These are phyloP conservation scores for Yoshiicerus persimilis DNA, from an alignment of 1,140 invertebrate genomes.

Conservation along the genomic window DNA sequence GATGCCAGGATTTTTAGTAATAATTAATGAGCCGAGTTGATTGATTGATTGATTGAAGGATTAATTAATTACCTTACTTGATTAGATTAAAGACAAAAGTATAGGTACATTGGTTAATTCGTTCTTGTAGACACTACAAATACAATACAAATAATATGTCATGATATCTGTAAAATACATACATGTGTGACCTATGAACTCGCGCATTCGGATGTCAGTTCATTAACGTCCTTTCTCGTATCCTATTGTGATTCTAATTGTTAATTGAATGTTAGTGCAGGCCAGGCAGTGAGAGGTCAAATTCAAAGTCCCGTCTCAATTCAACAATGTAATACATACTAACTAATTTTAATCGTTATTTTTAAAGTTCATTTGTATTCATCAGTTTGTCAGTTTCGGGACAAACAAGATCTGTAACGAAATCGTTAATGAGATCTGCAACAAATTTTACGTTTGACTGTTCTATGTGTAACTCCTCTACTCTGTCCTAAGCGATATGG, in stretches of 20 bases:
- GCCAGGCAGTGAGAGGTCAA: too few species aligned
- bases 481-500: background rate
- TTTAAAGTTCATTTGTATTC: background rate
- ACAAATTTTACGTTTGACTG: background rate
- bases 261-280: background rate
- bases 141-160: background rate
- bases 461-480: background rate
- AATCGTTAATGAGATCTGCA: background rate
- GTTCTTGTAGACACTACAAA: background rate
- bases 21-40: constrained; percentile 12
- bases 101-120: background rate
- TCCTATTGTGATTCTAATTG: background rate
- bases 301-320: background rate
- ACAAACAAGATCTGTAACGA: background rate
- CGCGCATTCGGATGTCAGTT: background rate
- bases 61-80: background rate
- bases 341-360: background rate
- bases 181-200: constrained; percentile 1
- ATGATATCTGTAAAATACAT: background rate
- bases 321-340: background rate
- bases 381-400: background rate
- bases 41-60: constrained; percentile 6
- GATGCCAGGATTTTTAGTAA: constrained; percentile 43
- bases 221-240: constrained; percentile 9
- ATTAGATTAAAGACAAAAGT: background rate